Evolutionary conservation across 2,113 vertebrate genomes (phyloP).

Genomic region (Circaetus cinerascens): DNA sequence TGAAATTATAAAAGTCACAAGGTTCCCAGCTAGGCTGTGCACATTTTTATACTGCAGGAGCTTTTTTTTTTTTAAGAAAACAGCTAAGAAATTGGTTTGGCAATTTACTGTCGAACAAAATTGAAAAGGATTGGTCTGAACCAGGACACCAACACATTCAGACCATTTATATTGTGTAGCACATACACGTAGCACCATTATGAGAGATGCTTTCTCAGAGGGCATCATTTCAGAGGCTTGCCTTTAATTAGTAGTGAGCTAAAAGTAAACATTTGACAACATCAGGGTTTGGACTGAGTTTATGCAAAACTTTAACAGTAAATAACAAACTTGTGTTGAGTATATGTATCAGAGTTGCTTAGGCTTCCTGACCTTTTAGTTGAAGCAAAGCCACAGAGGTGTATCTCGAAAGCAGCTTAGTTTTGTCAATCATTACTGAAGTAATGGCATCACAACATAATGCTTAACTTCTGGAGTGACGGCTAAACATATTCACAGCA

Average conservation of each 20-base stretch:
- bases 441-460: constrained; percentile 58
- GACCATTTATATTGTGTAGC: neutral
- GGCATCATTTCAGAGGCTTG: neutral
- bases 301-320: neutral
- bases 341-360: neutral
- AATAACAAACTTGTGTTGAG: neutral
- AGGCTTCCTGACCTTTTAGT: constrained; percentile 25
- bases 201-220: neutral
- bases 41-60: neutral
- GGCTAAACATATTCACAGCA: constrained; percentile 68
- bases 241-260: neutral
- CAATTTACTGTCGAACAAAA: neutral
- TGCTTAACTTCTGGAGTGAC: constrained; percentile 71
- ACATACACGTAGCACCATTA: neutral
- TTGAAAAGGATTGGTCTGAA: neutral
- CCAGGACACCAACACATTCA: neutral
- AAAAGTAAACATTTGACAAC: neutral
- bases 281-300: neutral
- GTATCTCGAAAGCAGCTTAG: constrained; percentile 4
- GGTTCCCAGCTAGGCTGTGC: neutral
- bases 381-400: constrained; percentile 20
- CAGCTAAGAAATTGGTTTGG: neutral
- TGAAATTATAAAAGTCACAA: constrained; percentile 3
- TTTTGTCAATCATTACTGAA: constrained; percentile 74
- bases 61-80: constrained; percentile 22